These are phyloP conservation scores for Austrofundulus limnaeus DNA, from an alignment of 2,113 vertebrate species.

Conservation along the genomic window DNA sequence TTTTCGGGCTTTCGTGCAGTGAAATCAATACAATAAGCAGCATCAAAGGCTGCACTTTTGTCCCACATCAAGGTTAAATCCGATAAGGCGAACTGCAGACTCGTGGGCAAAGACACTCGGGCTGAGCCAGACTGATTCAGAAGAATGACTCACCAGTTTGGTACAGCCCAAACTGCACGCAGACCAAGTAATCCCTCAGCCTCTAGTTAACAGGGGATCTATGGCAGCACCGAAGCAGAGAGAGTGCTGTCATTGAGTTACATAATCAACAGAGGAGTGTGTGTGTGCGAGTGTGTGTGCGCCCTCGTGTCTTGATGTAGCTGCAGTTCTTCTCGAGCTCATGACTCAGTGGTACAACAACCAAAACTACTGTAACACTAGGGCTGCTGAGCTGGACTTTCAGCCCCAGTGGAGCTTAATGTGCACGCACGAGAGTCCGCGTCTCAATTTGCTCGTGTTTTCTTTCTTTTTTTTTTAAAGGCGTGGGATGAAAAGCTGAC, in stretches of 20 bases:
- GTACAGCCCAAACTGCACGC: conserved; percentile 60
- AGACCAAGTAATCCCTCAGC: conserved; percentile 67
- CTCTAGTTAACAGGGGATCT: conserved; percentile 74
- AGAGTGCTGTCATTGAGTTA: conserved; percentile 74
- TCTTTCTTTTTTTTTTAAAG: too few relatives aligned
- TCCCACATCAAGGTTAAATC: conserved; percentile 59
- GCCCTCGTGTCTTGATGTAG: conserved; percentile 39
- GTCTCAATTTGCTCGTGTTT: conserved; percentile 7
- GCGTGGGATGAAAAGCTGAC: conserved; percentile 24
- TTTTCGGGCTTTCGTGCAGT: conserved; percentile 28
- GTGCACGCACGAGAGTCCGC: not conserved
- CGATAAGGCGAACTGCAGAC: conserved; percentile 52
- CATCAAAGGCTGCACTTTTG: conserved; percentile 61
- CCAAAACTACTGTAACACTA: conserved; percentile 62
- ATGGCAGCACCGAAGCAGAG: conserved; percentile 72
- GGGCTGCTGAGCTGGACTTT: conserved; percentile 70
- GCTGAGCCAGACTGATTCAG: conserved; percentile 56
- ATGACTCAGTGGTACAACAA: conserved; percentile 53
- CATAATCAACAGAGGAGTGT: conserved; percentile 70
- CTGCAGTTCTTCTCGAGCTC: conserved; percentile 60
- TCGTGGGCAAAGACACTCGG: conserved; percentile 47
- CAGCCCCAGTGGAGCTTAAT: conserved; percentile 57
- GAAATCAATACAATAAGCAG: conserved; percentile 62
- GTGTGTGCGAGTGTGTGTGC: conserved; percentile 20
- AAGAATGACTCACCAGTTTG: conserved; percentile 71